Percentiles rank a stretch among this genome's conserved stretches.
Evolutionary conservation across 2,888 invertebrate species (phyloP).

Genomic region (Noctua janthe): DNA sequence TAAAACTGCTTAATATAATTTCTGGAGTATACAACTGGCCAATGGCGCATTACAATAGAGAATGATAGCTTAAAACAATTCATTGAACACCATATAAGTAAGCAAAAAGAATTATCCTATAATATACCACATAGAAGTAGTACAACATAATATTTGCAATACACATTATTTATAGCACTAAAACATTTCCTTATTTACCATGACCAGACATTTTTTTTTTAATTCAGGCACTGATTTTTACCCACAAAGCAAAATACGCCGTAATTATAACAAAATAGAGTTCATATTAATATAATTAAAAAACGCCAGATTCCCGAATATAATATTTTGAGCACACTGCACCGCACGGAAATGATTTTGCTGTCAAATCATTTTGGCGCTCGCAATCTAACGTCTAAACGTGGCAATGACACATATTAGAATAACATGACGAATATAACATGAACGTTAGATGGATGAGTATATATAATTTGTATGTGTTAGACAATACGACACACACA

Average conservation of each 20-base stretch:
- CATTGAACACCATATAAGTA: conserved; percentile 55
- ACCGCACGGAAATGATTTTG: conserved; percentile 41
- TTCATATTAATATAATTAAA: conserved; percentile 32
- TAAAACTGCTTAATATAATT: conserved; percentile 14
- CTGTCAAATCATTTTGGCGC: conserved; percentile 45
- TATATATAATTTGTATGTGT: conserved; percentile 43
- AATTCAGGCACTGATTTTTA: conserved; percentile 56
- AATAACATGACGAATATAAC: conserved; percentile 44
- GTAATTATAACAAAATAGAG: conserved; percentile 41
- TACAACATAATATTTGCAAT: conserved; percentile 51
- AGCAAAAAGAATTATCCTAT: conserved; percentile 57
- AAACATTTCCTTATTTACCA: conserved; percentile 67
- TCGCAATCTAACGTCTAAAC: conserved; percentile 33
- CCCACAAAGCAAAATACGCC: conserved; percentile 37
- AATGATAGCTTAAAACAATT: conserved; percentile 44
- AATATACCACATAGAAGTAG: conserved; percentile 55
- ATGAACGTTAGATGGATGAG: conserved; percentile 24
- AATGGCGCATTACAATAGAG: conserved; percentile 35
- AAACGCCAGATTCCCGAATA: conserved; percentile 39
- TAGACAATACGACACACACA: conserved; percentile 15
- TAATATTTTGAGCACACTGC: conserved; percentile 57
- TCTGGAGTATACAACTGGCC: conserved; percentile 37
- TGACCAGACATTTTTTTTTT: conserved; percentile 66
- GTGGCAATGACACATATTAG: conserved; percentile 46
- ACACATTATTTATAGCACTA: conserved; percentile 64